phyloP scores from a whole-genome alignment of 2,888 invertebrate genomes.

The Mythimna loreyi region DNA sequence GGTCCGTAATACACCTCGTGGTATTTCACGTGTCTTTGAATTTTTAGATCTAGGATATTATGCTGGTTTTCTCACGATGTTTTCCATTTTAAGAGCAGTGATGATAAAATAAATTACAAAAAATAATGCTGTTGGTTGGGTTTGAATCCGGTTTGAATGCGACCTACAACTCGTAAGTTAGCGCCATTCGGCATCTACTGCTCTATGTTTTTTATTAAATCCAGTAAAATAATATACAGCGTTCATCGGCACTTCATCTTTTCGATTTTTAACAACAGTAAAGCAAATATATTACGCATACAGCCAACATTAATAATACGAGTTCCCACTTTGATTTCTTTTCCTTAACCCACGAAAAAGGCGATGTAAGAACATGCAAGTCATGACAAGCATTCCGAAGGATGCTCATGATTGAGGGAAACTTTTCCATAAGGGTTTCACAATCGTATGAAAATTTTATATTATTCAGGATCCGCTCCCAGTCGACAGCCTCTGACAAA shows the following conservation, averaged over 20 bases:
- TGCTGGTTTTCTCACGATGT: no score
- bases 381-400: constrained; percentile 25
- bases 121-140: no score
- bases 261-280: neutral
- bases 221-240: neutral
- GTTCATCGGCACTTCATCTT: neutral
- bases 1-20: no score
- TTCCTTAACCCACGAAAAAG: constrained; percentile 5
- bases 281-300: neutral
- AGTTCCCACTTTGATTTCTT: constrained; percentile 2
- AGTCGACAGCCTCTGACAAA: constrained; percentile 49
- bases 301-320: neutral
- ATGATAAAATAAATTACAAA: no score
- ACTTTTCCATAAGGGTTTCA: constrained; percentile 44
- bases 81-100: no score
- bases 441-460: constrained; percentile 49
- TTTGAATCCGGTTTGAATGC: no score
- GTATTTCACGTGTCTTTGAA: no score
- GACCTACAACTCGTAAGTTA: no score
- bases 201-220: neutral
- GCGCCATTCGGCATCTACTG: no score
- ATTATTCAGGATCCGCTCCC: constrained; percentile 29
- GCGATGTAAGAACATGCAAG: constrained; percentile 24
- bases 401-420: constrained; percentile 31
- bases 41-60: no score